Conservation (phyloP, 2,797 vertebrate species). For the Myotis vivesi region DNA sequence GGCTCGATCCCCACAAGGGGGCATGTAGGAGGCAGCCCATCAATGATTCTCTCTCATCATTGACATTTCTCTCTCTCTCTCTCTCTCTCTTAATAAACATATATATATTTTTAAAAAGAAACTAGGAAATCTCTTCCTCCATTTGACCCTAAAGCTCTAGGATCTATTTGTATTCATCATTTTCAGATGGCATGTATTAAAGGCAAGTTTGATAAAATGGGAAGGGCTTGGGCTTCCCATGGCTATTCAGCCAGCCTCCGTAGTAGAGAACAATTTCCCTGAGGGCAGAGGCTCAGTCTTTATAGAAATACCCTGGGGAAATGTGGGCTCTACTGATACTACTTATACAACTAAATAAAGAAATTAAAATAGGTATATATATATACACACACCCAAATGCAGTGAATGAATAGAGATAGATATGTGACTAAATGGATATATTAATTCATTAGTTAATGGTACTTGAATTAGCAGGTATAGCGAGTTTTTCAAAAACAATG, state of each 20-base stretch:
- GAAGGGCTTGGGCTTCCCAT: not conserved
- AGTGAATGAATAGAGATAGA: not conserved
- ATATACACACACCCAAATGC: rapidly evolving
- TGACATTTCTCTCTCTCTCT: too few relatives aligned
- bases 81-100: too few relatives aligned
- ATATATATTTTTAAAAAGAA: too few relatives aligned
- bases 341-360: not conserved
- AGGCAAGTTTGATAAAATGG: not conserved
- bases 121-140: not conserved
- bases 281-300: not conserved
- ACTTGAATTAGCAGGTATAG: not conserved
- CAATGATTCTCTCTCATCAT: too few relatives aligned
- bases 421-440: not conserved
- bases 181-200: not conserved
- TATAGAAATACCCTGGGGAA: not conserved
- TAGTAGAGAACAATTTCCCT: not conserved
- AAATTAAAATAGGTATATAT: not conserved
- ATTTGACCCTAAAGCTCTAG: not conserved
- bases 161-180: not conserved
- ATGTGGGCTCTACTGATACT: not conserved
- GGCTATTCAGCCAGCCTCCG: not conserved
- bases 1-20: too few relatives aligned
- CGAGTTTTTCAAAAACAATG: not conserved
- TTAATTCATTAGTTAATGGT: not conserved
- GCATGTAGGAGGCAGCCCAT: too few relatives aligned